Percentiles rank a stretch among this genome's conserved stretches.
phyloP scores from a whole-genome alignment of 2,797 vertebrate genomes.

The Synaphobranchus kaupii region DNA sequence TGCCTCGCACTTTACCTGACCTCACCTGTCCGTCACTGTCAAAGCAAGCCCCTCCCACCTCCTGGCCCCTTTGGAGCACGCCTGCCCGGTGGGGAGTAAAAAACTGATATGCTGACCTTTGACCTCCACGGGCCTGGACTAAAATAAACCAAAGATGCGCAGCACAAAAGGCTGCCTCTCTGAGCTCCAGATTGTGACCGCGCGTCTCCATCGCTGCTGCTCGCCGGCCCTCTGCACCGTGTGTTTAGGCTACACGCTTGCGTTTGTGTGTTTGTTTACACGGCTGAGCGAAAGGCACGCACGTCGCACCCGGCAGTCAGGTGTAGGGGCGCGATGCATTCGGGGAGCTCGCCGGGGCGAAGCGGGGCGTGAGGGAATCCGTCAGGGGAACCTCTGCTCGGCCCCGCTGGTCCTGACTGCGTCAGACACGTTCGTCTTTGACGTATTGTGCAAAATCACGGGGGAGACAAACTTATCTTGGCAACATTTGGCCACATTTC shows the following conservation, averaged over 20 bases:
- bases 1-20: background rate
- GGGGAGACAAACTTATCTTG: background rate
- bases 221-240: slow-evolving; percentile 42
- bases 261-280: background rate
- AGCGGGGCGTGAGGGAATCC: background rate
- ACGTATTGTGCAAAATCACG: background rate
- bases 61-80: background rate
- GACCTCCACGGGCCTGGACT: slow-evolving; percentile 48
- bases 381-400: background rate
- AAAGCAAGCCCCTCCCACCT: background rate
- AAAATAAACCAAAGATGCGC: slow-evolving; percentile 57
- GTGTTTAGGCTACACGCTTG: background rate
- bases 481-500: background rate
- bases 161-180: slow-evolving; percentile 51
- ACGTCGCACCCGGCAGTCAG: slow-evolving; percentile 6
- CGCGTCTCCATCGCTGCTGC: slow-evolving; percentile 15
- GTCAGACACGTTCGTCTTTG: background rate
- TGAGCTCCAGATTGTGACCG: slow-evolving; percentile 44
- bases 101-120: slow-evolving; percentile 46
- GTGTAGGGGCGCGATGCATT: background rate
- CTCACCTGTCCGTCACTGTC: background rate
- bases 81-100: background rate
- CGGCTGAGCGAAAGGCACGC: background rate
- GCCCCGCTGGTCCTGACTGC: too few species aligned
- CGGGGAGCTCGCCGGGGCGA: background rate